Conservation (phyloP, 1,140 invertebrate species). For the Colletes gigas region DNA sequence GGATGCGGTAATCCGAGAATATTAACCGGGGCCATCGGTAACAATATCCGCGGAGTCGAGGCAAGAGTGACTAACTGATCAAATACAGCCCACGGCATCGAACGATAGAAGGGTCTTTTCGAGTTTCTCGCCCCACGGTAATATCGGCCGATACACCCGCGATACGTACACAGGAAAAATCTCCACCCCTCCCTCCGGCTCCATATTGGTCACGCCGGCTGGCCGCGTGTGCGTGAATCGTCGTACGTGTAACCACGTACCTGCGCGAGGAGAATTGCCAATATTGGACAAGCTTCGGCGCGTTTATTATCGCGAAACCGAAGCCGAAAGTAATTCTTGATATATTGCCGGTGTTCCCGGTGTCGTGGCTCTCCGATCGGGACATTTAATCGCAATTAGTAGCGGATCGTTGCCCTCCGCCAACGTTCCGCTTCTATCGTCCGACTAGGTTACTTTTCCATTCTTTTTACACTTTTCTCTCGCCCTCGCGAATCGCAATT, state of each 20-base stretch:
- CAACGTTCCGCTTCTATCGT: neutral
- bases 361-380: slow-evolving; percentile 23
- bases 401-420: neutral
- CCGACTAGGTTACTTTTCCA: neutral
- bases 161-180: slow-evolving; percentile 47
- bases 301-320: slow-evolving; percentile 59
- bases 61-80: slow-evolving; percentile 72
- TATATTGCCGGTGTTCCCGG: slow-evolving; percentile 40
- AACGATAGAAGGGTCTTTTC: slow-evolving; percentile 55
- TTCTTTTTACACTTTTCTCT: neutral
- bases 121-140: slow-evolving; percentile 60
- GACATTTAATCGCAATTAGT: slow-evolving; percentile 60
- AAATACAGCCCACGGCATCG: slow-evolving; percentile 60
- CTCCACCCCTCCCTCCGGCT: neutral
- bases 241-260: slow-evolving; percentile 17
- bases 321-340: slow-evolving; percentile 61
- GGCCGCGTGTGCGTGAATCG: slow-evolving; percentile 1
- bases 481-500: neutral
- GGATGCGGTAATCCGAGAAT: slow-evolving; percentile 62
- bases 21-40: slow-evolving; percentile 65
- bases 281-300: slow-evolving; percentile 63
- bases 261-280: slow-evolving; percentile 53
- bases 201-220: slow-evolving; percentile 28
- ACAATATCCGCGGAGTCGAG: slow-evolving; percentile 60
- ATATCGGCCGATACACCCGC: slow-evolving; percentile 55